Conservation (phyloP, 2,888 invertebrate genomes). For the Acanthacorydalis orientalis region DNA sequence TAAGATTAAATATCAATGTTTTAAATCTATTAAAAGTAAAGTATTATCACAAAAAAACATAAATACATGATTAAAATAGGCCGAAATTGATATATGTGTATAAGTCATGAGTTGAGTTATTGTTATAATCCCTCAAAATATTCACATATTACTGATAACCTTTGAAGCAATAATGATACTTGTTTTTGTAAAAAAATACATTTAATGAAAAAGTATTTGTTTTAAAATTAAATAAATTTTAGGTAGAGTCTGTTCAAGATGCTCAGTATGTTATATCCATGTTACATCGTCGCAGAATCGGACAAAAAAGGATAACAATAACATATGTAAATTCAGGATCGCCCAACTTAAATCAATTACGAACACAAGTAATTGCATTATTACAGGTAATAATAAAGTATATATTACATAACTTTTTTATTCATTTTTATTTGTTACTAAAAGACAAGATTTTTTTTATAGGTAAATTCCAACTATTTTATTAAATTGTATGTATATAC, state of each 20-base stretch:
- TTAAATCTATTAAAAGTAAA: neutral
- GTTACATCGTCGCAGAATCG: conserved; percentile 67
- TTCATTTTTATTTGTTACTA: too few species aligned
- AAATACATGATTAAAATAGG: conserved; percentile 18
- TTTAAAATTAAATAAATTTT: conserved; percentile 9
- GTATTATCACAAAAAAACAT: neutral
- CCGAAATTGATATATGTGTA: conserved; percentile 19
- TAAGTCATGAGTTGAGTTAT: conserved; percentile 5
- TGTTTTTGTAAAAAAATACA: neutral
- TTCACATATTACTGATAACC: neutral
- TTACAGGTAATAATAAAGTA: conserved; percentile 30
- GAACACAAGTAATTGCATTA: conserved; percentile 53
- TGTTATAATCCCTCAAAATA: neutral
- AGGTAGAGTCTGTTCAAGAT: conserved; percentile 35
- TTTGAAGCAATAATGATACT: conserved; percentile 1
- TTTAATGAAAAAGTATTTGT: conserved; percentile 1
- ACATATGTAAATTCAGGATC: conserved; percentile 45
- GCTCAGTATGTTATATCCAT: conserved; percentile 63
- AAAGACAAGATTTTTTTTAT: too few species aligned
- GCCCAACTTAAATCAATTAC: conserved; percentile 43
- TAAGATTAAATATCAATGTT: neutral
- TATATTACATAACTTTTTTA: neutral
- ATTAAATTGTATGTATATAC: too few species aligned
- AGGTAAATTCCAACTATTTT: too few species aligned
- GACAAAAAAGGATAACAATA: conserved; percentile 63